Evolutionary conservation across 2,797 vertebrate species (phyloP), one percentile per base, ranked within the genome.

Genomic region (Kryptopterus vitreolus): DNA sequence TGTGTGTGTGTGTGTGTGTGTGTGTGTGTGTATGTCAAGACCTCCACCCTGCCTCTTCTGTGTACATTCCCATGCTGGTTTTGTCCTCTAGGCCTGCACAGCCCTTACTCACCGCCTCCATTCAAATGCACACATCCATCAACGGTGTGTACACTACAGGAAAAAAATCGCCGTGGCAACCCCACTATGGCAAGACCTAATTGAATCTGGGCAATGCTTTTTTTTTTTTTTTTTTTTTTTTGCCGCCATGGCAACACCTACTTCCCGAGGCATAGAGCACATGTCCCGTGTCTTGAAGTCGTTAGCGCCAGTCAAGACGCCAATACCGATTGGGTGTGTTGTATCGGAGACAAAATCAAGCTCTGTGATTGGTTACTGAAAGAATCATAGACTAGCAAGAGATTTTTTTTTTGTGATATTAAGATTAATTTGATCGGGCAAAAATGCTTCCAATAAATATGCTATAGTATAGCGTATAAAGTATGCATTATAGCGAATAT

Each of bases 1-100:
- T 76, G 74, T 62, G 29, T 61, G 59, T 63, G 50, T 52, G 68
- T 70, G 63, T 68, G 72, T 66, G 59, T 50, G 72, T 58, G 62
- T 66, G 38, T 72, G 57, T 71, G 61, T 61, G 63, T 83, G 16
- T 35, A 24, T 80, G 77, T 71, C 52, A 69, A 3, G 65, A 78
- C 63, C 77, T 58, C 38, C 9, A 20, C 26, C 77, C 61, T 43
- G 70, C 83, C 62, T 58, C 18, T 15, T 53, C 52, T 85, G 85
- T 85, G 83, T 86, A 86, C 87, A 85, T 87, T 86, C 87, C 82
- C 86, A 88, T 86, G 82, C 80, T 85, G 80, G 65, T 70, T 83
- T 83, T 79, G 84, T 87, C 81, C 81, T 74, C 63, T 75, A 38
- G 81, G 79, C 79, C 83, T 85, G 76, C 69, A 78, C 82, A 61